Base-by-base conservation (phyloP, 1,140 invertebrate genomes). In the Venturia canescens region DNA sequence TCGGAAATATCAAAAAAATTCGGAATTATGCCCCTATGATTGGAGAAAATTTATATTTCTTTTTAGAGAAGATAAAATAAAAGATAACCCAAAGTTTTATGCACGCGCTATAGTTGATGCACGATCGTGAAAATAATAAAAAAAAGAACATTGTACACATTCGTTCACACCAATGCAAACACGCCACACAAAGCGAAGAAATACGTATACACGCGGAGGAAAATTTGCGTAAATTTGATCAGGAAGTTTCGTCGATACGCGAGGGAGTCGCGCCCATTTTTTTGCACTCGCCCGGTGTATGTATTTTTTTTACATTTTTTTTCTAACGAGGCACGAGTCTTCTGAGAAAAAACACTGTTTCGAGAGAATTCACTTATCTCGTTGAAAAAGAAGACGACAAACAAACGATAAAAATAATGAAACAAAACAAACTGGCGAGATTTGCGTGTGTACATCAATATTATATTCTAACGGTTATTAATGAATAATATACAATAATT, bases 401-500 rank as follows among this genome's bases (percentile, higher is more conserved):
- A n/a, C n/a, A 44, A 44, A 9, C 38, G 38, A 44, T 9, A 44
- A 44, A 44, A 44, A 44, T 4, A 3, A 44, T 44, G 13, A 44
- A 44, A 13, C 7, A 57, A 57, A 21, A 57, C 6, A 57, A 57
- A 57, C 18, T 57, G 81, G 34, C 79, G 79, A 44, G 69, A 53
- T 69, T 70, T 63, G 75, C 77, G 57, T 79, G 81, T 72, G 21
- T 82, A 82, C 81, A 82, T 82, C 81, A 87, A 87, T 88, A 78
- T 81, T 87, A 86, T 90, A 90, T 87, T 88, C 83, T 89, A 90
- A 89, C 85, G 84, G 86, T 88, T 89, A 88, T 84, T 88, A 89
- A 88, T 87, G 83, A 87, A 81, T 86, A 89, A 86, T 89, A 86
- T 90, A 89, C 87, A 87, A 88, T 90, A 90, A 90, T 89, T 88